Evolutionary conservation across 2,113 vertebrate species (phyloP), one percentile per base, ranked within the genome.

Genomic region (Nycticryphes semicollaris): DNA sequence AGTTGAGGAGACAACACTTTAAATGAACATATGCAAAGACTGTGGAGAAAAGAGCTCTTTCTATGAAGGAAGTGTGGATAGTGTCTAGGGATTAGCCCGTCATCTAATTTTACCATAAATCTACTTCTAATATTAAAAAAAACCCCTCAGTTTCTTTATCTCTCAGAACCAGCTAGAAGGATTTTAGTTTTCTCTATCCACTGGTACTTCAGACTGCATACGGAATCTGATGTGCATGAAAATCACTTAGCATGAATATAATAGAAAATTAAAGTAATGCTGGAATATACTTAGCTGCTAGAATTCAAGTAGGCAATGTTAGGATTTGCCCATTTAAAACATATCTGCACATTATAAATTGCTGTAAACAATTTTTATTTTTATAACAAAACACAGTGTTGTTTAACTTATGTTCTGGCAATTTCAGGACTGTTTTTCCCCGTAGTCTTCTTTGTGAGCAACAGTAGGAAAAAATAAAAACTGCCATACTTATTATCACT

Each of bases 211-310:
- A 93, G 66, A 48, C 72, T 84, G 50, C 79, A 56, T 70, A 57
- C 70, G 76, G 63, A 97, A 96, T 93, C 31, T 84, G 87, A 96
- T 95, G 81, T 87, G 72, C 95, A 96, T 96, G 83, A 91, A 97
- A 97, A 96, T 97, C 62, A 96, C 76, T 96, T 96, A 85, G 48
- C 92, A 95, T 91, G 74, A 97, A 92, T 95, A 96, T 93, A 96
- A 95, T 82, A 96, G 83, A 93, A 97, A 97, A 93, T 95, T 97
- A 95, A 95, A 97, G 53, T 89, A 87, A 54, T 90, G 45, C 24
- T 90, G 72, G 95, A 94, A 73, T 93, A 70, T 68, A 70, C 14
- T 62, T 91, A 97, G 87, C 64, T 96, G 41, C 60, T 93, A 86
- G 77, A 92, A 95, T 96, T 95, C 84, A 96, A 95, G 72, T 91